Conservation (phyloP, 2,888 invertebrate species). For the Serripes groenlandicus region DNA sequence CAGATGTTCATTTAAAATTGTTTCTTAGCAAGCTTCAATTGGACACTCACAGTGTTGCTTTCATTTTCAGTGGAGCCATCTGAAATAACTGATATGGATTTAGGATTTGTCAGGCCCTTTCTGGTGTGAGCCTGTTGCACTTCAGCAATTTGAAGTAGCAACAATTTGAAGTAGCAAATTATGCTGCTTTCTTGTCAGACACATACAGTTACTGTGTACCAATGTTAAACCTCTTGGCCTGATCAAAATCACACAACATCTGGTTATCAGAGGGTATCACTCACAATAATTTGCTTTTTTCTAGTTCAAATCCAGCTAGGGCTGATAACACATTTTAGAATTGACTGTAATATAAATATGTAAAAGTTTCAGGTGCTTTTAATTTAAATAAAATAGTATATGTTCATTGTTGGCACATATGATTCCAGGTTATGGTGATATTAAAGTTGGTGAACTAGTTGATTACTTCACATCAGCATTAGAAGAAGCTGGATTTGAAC, state of each 20-base stretch:
- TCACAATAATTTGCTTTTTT: no score
- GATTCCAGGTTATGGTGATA: constrained; percentile 31
- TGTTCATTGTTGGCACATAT: no score
- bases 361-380: no score
- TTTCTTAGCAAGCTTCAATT: no score
- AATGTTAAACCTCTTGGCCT: neutral
- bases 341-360: no score
- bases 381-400: no score
- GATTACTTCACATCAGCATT: constrained; percentile 17
- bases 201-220: neutral
- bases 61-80: constrained; percentile 50
- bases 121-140: neutral
- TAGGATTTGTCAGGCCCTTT: neutral
- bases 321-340: no score
- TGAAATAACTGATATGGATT: constrained; percentile 30
- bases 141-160: neutral
- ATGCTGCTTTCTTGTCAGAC: neutral
- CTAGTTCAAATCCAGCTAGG: no score
- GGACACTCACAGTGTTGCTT: no score
- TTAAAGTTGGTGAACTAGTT: constrained; percentile 10
- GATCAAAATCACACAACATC: neutral
- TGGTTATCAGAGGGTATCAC: neutral
- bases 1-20: no score
- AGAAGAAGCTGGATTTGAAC: constrained; percentile 6
- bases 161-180: neutral